These are phyloP conservation scores for Ochropleura leucogaster DNA, from an alignment of 2,888 invertebrate genomes.

Conservation along the genomic window DNA sequence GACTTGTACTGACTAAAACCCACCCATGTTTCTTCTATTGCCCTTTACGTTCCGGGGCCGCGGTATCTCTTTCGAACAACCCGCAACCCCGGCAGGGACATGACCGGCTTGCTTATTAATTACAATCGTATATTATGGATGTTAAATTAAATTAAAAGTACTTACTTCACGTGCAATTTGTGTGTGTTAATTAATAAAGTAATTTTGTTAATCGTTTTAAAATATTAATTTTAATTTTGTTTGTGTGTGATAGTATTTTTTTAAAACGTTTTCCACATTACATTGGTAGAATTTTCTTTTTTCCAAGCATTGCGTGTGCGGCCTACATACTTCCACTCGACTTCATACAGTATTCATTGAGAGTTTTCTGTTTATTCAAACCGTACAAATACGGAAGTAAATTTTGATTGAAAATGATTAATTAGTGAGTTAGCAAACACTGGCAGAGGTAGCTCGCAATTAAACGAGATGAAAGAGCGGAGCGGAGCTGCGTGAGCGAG, in stretches of 20 bases:
- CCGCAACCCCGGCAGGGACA: too few species aligned
- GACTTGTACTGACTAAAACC: too few species aligned
- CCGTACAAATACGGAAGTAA: conserved; percentile 7
- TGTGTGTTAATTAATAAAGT: not conserved
- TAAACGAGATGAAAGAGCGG: not conserved
- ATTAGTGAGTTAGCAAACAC: conserved; percentile 26
- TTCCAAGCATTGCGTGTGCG: not conserved
- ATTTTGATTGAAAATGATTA: conserved; percentile 51
- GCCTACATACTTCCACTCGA: conserved; percentile 5
- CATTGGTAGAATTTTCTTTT: not conserved
- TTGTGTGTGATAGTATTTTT: not conserved
- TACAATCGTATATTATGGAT: not conserved
- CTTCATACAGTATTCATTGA: conserved; percentile 31
- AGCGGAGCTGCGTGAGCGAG: conserved; percentile 1
- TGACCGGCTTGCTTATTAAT: conserved; percentile 19
- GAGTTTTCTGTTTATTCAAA: conserved; percentile 22
- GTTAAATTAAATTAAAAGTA: not conserved
- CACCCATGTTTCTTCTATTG: too few species aligned
- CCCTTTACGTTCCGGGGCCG: too few species aligned
- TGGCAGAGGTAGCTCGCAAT: not conserved
- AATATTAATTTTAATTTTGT: not conserved
- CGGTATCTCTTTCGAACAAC: too few species aligned
- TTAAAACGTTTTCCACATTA: not conserved
- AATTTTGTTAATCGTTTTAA: not conserved
- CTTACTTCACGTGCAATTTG: not conserved